Percentiles rank a stretch among this genome's conserved stretches.
Evolutionary conservation across 64 coral and sea anemone species (phyloP).

Genomic region (Montipora capricornis): DNA sequence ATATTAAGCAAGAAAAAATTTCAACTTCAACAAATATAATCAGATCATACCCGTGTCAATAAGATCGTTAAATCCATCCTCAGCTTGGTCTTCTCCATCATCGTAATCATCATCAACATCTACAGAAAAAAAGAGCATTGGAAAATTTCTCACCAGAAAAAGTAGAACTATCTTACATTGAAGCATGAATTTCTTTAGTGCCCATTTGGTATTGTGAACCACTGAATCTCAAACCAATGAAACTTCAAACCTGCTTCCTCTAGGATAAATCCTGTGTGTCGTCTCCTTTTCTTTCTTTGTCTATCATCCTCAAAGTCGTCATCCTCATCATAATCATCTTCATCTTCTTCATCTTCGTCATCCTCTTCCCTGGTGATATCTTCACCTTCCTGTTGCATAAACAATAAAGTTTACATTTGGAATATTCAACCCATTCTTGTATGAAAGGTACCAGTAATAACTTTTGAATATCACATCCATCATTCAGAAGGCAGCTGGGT

Average conservation of each 20-base stretch:
- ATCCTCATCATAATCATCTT: slow-evolving; percentile 88
- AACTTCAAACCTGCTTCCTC: slow-evolving; percentile 86
- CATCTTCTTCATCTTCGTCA: slow-evolving; percentile 84
- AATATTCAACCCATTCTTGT: too few species aligned
- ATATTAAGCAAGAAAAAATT: too few species aligned
- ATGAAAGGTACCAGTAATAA: too few species aligned
- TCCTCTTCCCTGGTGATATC: slow-evolving; percentile 84
- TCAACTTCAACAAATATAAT: too few species aligned
- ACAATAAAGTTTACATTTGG: neutral
- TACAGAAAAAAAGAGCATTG: slow-evolving; percentile 8
- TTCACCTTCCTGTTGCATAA: slow-evolving; percentile 68
- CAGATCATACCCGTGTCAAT: slow-evolving; percentile 67
- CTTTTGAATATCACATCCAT: too few species aligned
- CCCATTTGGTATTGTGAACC: too few species aligned
- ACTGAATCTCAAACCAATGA: too few species aligned
- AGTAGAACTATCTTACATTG: neutral
- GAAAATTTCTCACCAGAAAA: neutral
- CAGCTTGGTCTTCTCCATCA: slow-evolving; percentile 87
- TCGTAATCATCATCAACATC: slow-evolving; percentile 99
- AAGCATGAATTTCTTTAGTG: too few species aligned
- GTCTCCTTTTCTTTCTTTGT: slow-evolving; percentile 63
- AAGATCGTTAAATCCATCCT: slow-evolving; percentile 85
- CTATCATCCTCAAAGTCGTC: slow-evolving; percentile 78
- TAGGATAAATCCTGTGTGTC: slow-evolving; percentile 84
- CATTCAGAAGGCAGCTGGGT: too few species aligned